A percentile compares a stretch with the other conserved stretches of the same genome.
Conservation (phyloP, 2,888 invertebrate genomes). For the Hyles lineata region DNA sequence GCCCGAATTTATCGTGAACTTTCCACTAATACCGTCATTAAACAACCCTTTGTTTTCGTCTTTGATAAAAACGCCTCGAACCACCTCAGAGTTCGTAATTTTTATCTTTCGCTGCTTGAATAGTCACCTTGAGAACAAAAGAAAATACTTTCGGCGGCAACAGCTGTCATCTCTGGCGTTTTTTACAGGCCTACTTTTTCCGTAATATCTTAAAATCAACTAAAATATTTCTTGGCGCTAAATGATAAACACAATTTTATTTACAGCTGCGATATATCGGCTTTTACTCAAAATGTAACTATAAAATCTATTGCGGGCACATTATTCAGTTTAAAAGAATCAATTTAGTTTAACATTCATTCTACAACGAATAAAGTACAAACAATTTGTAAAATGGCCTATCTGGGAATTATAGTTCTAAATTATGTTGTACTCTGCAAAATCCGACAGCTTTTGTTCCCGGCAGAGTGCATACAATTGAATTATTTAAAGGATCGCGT, state of each 20-base stretch:
- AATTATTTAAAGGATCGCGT: constrained; percentile 65
- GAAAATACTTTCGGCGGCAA: constrained; percentile 65
- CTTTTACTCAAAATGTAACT: background rate
- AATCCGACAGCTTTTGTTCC: constrained; percentile 56
- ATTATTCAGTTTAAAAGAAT: background rate
- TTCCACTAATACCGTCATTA: constrained; percentile 83
- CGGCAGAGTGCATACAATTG: constrained; percentile 59
- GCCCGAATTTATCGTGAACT: constrained; percentile 81
- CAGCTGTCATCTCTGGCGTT: constrained; percentile 55
- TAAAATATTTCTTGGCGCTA: background rate
- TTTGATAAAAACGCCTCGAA: constrained; percentile 79
- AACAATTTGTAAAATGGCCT: constrained; percentile 17
- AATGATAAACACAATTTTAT: background rate
- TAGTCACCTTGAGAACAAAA: constrained; percentile 70
- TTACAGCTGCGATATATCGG: background rate
- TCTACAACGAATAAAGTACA: background rate
- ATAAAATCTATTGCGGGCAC: background rate
- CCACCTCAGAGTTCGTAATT: constrained; percentile 76
- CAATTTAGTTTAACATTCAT: background rate
- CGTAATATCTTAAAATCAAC: constrained; percentile 28
- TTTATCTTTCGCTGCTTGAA: constrained; percentile 76
- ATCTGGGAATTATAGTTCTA: constrained; percentile 12
- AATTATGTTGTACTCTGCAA: constrained; percentile 48
- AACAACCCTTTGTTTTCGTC: constrained; percentile 81
- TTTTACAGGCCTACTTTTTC: constrained; percentile 48